phyloP scores from a whole-genome alignment of 1,140 invertebrate species.

The Drosophila oshimai region DNA sequence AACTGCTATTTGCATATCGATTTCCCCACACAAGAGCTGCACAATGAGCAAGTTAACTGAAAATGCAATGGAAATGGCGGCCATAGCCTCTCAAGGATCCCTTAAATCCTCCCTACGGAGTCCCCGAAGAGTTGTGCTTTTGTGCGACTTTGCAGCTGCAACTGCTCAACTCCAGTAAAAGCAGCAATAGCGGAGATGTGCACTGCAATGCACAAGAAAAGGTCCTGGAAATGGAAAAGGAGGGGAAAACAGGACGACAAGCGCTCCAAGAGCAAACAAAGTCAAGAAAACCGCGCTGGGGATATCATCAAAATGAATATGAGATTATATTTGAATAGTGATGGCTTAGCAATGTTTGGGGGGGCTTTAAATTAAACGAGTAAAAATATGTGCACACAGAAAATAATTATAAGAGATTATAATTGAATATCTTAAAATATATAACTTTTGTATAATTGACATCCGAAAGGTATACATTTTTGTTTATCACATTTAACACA shows the following conservation, averaged over 20 bases:
- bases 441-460: too few relatives aligned
- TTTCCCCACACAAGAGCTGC: slow-evolving; percentile 11
- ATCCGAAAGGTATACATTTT: too few relatives aligned
- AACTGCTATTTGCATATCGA: slow-evolving; percentile 29
- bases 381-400: slow-evolving; percentile 2
- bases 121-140: slow-evolving; percentile 67
- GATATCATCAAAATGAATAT: slow-evolving; percentile 79
- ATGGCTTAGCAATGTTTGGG: neutral
- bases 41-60: slow-evolving; percentile 33
- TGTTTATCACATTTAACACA: too few relatives aligned
- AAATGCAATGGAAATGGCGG: slow-evolving; percentile 49
- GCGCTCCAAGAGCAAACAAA: slow-evolving; percentile 52
- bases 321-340: slow-evolving; percentile 68
- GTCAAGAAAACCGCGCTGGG: slow-evolving; percentile 41
- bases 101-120: neutral
- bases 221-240: neutral
- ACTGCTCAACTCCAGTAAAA: slow-evolving; percentile 69
- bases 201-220: slow-evolving; percentile 22
- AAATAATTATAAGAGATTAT: neutral
- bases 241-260: neutral
- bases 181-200: slow-evolving; percentile 21
- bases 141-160: slow-evolving; percentile 52
- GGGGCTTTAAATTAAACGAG: neutral
- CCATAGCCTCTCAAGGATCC: slow-evolving; percentile 10
- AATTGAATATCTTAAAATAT: too few relatives aligned